phyloP scores from a whole-genome alignment of 2,888 invertebrate genomes.

The Troglohyphantes excavatus region DNA sequence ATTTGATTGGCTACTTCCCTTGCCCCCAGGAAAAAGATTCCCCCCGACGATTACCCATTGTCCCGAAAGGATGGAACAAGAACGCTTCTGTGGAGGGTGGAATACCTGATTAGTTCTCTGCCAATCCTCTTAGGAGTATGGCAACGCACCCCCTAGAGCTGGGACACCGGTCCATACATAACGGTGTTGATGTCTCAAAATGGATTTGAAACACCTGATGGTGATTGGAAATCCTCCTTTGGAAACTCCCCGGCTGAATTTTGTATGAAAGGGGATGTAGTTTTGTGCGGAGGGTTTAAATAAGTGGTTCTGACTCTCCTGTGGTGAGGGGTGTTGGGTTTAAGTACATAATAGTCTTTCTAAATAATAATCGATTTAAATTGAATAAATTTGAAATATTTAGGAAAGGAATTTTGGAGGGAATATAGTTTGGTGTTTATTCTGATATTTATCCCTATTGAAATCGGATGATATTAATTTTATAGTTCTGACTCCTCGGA shows the following conservation, averaged over 20 bases:
- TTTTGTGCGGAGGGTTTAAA: neutral
- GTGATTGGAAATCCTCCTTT: slow-evolving; percentile 66
- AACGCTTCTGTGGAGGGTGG: neutral
- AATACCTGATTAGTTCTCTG: slow-evolving; percentile 65
- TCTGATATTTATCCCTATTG: too few species aligned
- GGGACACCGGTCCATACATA: slow-evolving; percentile 46
- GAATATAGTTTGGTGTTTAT: too few species aligned
- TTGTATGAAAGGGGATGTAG: slow-evolving; percentile 20
- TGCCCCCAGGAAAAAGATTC: slow-evolving; percentile 54
- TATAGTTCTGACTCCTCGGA: too few species aligned
- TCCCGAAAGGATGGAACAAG: slow-evolving; percentile 23
- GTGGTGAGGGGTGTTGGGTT: too few species aligned
- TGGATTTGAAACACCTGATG: slow-evolving; percentile 54
- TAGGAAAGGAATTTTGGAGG: too few species aligned
- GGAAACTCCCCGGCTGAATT: slow-evolving; percentile 38
- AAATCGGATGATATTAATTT: too few species aligned
- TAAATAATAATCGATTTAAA: too few species aligned
- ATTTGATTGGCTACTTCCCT: slow-evolving; percentile 67
- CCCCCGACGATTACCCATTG: slow-evolving; percentile 61
- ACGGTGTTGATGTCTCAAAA: slow-evolving; percentile 35
- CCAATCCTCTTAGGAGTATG: slow-evolving; percentile 59
- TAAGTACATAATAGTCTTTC: too few species aligned
- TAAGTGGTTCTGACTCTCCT: neutral
- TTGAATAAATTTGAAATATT: too few species aligned
- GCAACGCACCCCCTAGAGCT: neutral